Conservation (phyloP, 2,797 vertebrate species). For the Trachurus trachurus region DNA sequence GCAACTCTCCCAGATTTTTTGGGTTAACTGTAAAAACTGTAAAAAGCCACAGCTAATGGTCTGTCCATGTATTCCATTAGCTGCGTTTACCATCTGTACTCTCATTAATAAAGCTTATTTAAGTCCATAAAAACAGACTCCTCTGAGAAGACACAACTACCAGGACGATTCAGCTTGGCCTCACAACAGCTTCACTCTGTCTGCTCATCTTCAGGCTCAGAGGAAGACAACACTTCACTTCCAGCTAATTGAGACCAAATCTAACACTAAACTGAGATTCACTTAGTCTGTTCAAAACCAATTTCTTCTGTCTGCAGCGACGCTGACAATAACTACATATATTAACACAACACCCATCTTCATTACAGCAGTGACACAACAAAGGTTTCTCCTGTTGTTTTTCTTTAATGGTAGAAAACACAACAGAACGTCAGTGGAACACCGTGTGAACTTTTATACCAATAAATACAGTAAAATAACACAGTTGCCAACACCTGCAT, state of each 20-base stretch:
- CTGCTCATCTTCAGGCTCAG: slow-evolving; percentile 3
- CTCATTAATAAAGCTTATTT: not conserved
- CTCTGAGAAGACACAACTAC: not conserved
- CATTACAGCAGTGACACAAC: not conserved
- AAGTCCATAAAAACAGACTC: not conserved
- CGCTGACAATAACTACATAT: not conserved
- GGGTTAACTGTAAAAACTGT: not conserved
- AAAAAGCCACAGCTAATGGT: not conserved
- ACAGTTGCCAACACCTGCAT: no score
- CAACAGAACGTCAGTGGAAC: no score
- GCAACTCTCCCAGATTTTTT: not conserved
- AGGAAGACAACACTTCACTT: not conserved
- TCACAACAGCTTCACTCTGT: not conserved
- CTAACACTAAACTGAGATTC: slow-evolving; percentile 12
- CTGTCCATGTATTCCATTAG: not conserved
- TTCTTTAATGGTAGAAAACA: no score
- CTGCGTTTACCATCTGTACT: not conserved
- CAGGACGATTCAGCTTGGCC: not conserved
- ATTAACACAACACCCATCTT: not conserved
- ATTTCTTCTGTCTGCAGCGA: slow-evolving; percentile 9
- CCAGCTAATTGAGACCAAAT: slow-evolving; percentile 10
- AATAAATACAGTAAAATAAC: no score
- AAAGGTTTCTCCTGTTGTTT: no score
- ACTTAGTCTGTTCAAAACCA: not conserved
- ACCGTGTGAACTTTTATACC: no score